phyloP scores from a whole-genome alignment of 1,140 invertebrate genomes.

The Aleiodes sp. region DNA sequence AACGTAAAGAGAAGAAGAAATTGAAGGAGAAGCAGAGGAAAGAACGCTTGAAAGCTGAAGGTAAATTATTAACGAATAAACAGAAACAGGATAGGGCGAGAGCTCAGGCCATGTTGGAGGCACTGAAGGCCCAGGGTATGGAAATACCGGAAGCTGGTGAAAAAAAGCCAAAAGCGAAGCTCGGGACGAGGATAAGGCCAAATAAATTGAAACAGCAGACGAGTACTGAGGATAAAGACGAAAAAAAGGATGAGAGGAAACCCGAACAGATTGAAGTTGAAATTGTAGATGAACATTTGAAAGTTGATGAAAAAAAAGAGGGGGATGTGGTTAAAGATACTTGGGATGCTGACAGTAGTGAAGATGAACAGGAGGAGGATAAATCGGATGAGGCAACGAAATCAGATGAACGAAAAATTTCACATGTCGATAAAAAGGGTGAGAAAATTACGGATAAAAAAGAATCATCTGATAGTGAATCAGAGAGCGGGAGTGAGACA shows the following conservation, averaged over 20 bases:
- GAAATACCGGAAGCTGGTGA: conserved; percentile 75
- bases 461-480: conserved; percentile 67
- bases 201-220: conserved; percentile 70
- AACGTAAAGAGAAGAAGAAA: conserved; percentile 90
- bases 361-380: conserved; percentile 70
- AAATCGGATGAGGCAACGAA: conserved; percentile 48
- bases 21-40: conserved; percentile 94
- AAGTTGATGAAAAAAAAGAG: background rate
- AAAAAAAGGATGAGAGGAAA: conserved; percentile 64
- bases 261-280: conserved; percentile 68
- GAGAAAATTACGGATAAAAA: conserved; percentile 59
- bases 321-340: conserved; percentile 78
- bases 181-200: conserved; percentile 76
- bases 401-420: conserved; percentile 46
- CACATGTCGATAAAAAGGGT: conserved; percentile 28
- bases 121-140: conserved; percentile 85
- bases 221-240: conserved; percentile 59
- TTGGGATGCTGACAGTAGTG: conserved; percentile 83
- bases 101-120: conserved; percentile 87
- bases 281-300: conserved; percentile 67
- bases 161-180: conserved; percentile 74
- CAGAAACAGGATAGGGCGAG: conserved; percentile 90
- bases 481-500: conserved; percentile 64
- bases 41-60: conserved; percentile 92
- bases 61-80: conserved; percentile 91